phyloP scores from a whole-genome alignment of 2,113 vertebrate species.

The Emydocephalus ijimae region DNA sequence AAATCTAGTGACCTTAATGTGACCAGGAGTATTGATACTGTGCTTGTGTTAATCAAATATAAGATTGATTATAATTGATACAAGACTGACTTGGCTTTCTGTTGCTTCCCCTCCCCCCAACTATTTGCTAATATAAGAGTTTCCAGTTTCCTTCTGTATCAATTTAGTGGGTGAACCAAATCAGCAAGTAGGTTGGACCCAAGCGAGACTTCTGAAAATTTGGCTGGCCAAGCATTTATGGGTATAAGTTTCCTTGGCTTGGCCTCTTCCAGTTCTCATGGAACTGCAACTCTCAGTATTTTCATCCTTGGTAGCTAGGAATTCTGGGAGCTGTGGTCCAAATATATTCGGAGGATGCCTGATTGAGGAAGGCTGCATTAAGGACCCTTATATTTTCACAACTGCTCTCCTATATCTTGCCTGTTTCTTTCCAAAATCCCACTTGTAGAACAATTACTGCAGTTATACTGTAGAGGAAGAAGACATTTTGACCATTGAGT shows the following conservation, averaged over 20 bases:
- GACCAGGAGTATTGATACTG: not conserved
- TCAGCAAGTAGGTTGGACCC: not conserved
- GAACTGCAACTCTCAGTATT: not conserved
- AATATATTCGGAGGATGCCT: not conserved
- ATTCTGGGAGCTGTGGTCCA: not conserved
- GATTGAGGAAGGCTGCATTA: not conserved
- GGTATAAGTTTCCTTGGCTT: not conserved
- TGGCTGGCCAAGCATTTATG: not conserved
- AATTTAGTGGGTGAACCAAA: not conserved
- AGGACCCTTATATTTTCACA: not conserved
- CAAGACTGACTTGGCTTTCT: not conserved
- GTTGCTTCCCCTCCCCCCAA: not conserved
- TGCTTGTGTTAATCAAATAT: not conserved
- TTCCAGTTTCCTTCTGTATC: not conserved
- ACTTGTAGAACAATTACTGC: not conserved
- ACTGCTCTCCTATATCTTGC: not conserved
- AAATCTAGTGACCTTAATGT: conserved; percentile 30
- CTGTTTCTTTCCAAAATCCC: not conserved
- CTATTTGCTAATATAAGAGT: not conserved
- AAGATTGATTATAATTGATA: not conserved
- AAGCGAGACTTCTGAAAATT: not conserved
- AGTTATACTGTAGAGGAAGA: not conserved
- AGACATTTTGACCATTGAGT: not conserved
- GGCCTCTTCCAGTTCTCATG: not conserved
- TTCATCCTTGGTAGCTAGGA: not conserved